Base-by-base conservation (phyloP, 2,888 invertebrate species). In the Tridacna gigas region DNA sequence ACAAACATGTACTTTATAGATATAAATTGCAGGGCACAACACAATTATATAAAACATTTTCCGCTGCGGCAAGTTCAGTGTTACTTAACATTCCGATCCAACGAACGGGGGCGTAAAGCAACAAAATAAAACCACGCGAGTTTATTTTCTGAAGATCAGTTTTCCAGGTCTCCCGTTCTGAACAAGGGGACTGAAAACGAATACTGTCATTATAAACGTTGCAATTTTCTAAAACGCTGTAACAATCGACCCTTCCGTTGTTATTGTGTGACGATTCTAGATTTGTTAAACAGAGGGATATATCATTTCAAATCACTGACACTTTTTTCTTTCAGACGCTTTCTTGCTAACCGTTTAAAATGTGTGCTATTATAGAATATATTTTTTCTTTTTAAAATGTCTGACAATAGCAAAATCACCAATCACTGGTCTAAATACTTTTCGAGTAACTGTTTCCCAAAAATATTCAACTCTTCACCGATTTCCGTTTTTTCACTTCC, bases 91-190 rank as follows among this genome's bases (percentile, higher is more conserved):
- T 4, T 2, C 7, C 7, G 37, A 37, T 7, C 7, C 56, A 20
- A 56, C 20, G 56, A 56, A 20, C 56, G 56, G 56, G 20, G 56
- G 20, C 18, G 15, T 20, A 20, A 56, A 56, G 20, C 56, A 56
- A 56, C 47, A 71, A 71, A 71, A 48, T 51, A 71, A 71, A 71
- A 71, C 71, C 71, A 51, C 71, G 71, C 25, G 47, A 11, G n/a
- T 13, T 51, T 71, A 51, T 71, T 71, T 71, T 51, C 25, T 0
- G 26, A 71, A 13, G 71, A 71, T 71, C 71, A 20, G 22, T 63
- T 71, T 71, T 71, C 51, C 51, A 18, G 47, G 51, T 13, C 51
- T 7, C 12, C 71, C 47, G 51, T 15, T 71, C 25, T 22, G 25
- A 71, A 71, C 71, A 71, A 48, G 71, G 37, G 22, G 12, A 9